Evolutionary conservation across 2,113 vertebrate species (phyloP).

Genomic region (Lanius ludovicianus): DNA sequence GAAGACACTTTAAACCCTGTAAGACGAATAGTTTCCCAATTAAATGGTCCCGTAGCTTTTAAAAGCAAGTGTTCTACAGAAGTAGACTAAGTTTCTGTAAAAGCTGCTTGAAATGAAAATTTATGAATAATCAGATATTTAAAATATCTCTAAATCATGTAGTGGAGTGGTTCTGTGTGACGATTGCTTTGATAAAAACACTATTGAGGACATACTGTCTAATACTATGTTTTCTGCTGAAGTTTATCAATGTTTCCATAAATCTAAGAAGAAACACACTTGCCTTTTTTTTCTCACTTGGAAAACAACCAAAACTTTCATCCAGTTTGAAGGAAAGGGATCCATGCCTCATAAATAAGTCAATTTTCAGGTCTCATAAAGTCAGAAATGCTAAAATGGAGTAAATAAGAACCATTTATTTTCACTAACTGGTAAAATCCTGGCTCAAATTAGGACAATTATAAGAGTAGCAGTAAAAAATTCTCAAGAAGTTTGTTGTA

Average conservation of each 20-base stretch:
- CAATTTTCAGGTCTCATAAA: background rate
- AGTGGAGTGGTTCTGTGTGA: background rate
- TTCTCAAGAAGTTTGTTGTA: background rate
- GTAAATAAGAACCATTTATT: background rate
- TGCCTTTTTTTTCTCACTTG: background rate
- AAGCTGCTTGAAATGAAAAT: background rate
- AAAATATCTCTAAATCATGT: background rate
- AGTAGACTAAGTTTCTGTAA: background rate
- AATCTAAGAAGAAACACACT: background rate
- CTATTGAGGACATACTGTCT: background rate
- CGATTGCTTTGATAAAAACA: background rate
- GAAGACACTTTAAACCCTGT: background rate
- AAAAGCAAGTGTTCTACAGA: background rate
- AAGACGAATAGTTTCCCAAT: background rate
- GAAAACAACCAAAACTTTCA: background rate
- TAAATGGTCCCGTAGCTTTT: background rate
- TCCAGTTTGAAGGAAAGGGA: background rate
- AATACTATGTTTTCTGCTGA: background rate
- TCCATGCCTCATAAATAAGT: background rate
- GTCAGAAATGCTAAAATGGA: background rate
- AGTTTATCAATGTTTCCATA: background rate
- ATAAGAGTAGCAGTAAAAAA: background rate
- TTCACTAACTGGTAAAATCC: background rate
- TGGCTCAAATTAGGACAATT: background rate
- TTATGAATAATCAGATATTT: background rate